Conservation (phyloP, 2,797 vertebrate species). For the Protosalanx chinensis region DNA sequence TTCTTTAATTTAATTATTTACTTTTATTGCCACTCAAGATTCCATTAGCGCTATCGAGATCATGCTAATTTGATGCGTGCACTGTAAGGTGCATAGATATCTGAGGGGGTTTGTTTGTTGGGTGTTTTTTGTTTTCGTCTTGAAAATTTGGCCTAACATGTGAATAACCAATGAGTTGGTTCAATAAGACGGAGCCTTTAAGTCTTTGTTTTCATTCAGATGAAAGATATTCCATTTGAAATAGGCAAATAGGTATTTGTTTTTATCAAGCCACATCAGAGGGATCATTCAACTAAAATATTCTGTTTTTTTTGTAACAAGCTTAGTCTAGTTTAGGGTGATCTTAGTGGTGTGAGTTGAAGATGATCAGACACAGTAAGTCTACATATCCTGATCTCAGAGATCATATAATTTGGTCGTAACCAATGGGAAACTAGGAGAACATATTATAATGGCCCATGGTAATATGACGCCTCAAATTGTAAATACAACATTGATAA, state of each 20-base stretch:
- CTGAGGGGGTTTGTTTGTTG: constrained; percentile 59
- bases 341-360: background rate
- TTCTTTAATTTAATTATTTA: constrained; percentile 71
- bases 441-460: too few relatives aligned
- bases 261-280: constrained; percentile 73
- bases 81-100: constrained; percentile 72
- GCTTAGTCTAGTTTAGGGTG: background rate
- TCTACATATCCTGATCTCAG: too few relatives aligned
- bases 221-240: constrained; percentile 70
- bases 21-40: constrained; percentile 73
- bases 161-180: constrained; percentile 66
- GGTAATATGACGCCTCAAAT: too few relatives aligned
- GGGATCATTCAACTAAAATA: constrained; percentile 74
- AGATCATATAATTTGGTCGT: too few relatives aligned
- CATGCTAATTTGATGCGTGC: constrained; percentile 65
- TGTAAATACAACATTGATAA: too few relatives aligned
- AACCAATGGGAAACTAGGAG: too few relatives aligned
- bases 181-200: constrained; percentile 66
- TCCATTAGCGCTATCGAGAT: constrained; percentile 72
- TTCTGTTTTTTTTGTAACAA: constrained; percentile 45
- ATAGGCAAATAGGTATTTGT: constrained; percentile 66
- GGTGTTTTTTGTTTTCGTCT: constrained; percentile 61
- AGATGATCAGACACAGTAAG: background rate
- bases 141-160: constrained; percentile 70
- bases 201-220: constrained; percentile 73